These are phyloP conservation scores for Brachyhypopomus occidentalis DNA, from an alignment of 2,113 vertebrate species.

Conservation along the genomic window DNA sequence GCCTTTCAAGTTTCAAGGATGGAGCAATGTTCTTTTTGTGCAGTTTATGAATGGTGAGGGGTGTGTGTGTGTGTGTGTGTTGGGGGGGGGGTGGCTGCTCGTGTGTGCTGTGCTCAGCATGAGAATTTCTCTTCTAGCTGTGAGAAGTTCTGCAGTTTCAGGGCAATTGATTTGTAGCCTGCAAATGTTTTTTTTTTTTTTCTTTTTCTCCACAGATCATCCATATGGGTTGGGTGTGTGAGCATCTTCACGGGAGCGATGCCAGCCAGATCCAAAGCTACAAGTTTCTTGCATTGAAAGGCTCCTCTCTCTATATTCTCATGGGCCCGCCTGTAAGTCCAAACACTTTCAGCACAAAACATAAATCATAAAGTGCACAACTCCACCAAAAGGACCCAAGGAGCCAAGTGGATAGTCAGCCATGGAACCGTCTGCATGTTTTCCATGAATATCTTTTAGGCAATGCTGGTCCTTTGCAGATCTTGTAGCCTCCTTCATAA, in stretches of 20 bases:
- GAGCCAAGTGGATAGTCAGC: slow-evolving; percentile 27
- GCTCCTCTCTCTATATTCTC: slow-evolving; percentile 86
- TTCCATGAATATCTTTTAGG: slow-evolving; percentile 40
- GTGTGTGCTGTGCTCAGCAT: slow-evolving; percentile 14
- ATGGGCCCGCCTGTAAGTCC: slow-evolving; percentile 84
- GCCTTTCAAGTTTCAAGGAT: neutral
- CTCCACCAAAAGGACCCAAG: slow-evolving; percentile 23
- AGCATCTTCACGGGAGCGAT: slow-evolving; percentile 76
- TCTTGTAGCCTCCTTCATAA: slow-evolving; percentile 40
- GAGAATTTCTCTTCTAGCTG: slow-evolving; percentile 18
- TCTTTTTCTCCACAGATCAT: slow-evolving; percentile 77
- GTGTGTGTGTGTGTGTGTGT: too few relatives aligned
- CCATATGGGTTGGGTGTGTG: slow-evolving; percentile 91
- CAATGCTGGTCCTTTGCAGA: slow-evolving; percentile 20
- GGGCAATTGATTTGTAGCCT: slow-evolving; percentile 51
- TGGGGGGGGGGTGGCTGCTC: neutral
- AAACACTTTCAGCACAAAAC: slow-evolving; percentile 26
- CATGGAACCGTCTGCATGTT: slow-evolving; percentile 2
- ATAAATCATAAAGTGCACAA: slow-evolving; percentile 39
- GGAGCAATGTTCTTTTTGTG: neutral
- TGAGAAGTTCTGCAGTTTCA: slow-evolving; percentile 11
- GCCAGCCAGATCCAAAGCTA: slow-evolving; percentile 70
- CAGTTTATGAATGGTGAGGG: neutral
- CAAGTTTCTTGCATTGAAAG: slow-evolving; percentile 90
- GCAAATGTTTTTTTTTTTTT: slow-evolving; percentile 63